A percentile compares a stretch with the other conserved stretches of the same genome.
These are phyloP conservation scores for Cryptus armator DNA, from an alignment of 2,888 invertebrate species.

Conservation along the genomic window DNA sequence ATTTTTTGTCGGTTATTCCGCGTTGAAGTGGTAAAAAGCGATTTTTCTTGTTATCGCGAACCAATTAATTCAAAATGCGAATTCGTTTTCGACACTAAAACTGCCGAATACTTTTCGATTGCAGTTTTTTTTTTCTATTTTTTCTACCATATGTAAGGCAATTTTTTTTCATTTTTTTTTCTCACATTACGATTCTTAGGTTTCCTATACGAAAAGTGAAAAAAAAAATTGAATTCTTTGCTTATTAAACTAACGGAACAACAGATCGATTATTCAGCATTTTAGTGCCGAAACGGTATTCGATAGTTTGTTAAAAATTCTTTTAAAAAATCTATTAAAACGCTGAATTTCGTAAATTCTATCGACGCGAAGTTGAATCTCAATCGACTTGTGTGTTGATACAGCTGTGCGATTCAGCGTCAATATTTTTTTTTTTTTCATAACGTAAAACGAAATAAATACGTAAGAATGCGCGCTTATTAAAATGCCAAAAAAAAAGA, in stretches of 20 bases:
- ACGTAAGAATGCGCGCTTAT: conserved; percentile 61
- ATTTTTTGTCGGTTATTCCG: conserved; percentile 13
- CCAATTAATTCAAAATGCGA: conserved; percentile 41
- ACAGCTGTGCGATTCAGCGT: conserved; percentile 61
- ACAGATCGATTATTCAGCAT: neutral
- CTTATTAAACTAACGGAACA: neutral
- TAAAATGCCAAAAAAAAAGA: conserved; percentile 47
- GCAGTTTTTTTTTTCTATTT: neutral
- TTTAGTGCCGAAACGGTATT: conserved; percentile 15
- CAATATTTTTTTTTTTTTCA: conserved; percentile 26
- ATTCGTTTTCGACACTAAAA: neutral
- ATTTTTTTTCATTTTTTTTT: neutral
- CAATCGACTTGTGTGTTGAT: conserved; percentile 53
- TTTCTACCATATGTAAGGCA: conserved; percentile 18
- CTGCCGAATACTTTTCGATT: neutral
- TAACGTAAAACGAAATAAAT: conserved; percentile 63
- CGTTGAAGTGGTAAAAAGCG: neutral
- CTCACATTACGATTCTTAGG: too few species aligned
- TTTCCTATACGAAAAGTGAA: neutral
- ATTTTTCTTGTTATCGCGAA: neutral
- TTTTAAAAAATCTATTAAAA: conserved; percentile 36
- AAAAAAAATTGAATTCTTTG: neutral
- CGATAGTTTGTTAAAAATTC: neutral
- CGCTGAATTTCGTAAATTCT: conserved; percentile 43
- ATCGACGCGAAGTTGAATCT: conserved; percentile 51